These are phyloP conservation scores for Trimorus sp. DNA, from an alignment of 2,888 invertebrate genomes.

Conservation along the genomic window DNA sequence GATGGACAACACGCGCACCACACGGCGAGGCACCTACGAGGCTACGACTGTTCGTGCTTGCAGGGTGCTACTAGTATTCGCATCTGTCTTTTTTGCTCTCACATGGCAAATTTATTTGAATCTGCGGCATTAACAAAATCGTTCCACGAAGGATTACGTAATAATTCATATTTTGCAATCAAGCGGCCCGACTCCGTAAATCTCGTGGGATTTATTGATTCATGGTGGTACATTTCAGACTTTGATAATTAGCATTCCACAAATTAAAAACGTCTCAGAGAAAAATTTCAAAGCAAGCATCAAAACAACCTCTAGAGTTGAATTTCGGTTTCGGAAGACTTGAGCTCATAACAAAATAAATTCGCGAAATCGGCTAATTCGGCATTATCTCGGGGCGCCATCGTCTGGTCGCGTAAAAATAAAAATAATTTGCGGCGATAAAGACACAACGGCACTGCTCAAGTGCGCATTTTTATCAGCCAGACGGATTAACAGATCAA, in stretches of 20 bases:
- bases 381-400: conserved; percentile 48
- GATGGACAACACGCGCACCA: conserved; percentile 59
- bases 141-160: conserved; percentile 53
- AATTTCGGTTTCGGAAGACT: too few relatives aligned
- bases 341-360: too few relatives aligned
- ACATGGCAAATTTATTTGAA: conserved; percentile 45
- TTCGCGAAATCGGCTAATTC: conserved; percentile 21
- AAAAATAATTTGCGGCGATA: conserved; percentile 28
- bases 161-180: conserved; percentile 55
- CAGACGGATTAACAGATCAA: conserved; percentile 64
- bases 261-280: too few relatives aligned
- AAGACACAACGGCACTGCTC: neutral
- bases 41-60: conserved; percentile 55
- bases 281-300: too few relatives aligned
- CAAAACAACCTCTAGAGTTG: too few relatives aligned
- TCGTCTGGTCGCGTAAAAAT: conserved; percentile 43
- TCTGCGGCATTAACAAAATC: conserved; percentile 42
- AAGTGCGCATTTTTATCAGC: conserved; percentile 33
- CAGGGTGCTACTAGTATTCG: conserved; percentile 66
- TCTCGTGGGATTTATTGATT: conserved; percentile 46
- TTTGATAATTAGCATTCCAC: too few relatives aligned
- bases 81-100: conserved; percentile 32
- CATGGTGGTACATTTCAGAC: neutral
- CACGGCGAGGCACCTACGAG: conserved; percentile 57
- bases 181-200: conserved; percentile 48